Base-by-base conservation (phyloP, 2,113 vertebrate species). In the Seriola rivoliana region DNA sequence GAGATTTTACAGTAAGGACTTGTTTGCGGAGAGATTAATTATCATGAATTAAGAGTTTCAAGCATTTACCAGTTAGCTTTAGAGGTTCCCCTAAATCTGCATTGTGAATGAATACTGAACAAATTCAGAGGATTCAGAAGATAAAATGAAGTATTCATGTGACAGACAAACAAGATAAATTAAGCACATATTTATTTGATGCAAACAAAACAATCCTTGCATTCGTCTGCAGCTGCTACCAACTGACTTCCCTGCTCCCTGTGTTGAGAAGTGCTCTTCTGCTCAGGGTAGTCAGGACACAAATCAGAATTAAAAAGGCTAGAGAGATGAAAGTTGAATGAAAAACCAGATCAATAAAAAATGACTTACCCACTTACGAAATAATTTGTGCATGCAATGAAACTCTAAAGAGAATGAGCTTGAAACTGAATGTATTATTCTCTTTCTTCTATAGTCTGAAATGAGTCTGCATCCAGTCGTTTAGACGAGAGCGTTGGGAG, bases 291-390 rank as follows among this genome's bases (percentile, higher is more conserved):
- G 85, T 82, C 67, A 84, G 73, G 57, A 89, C 63, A 71, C 85
- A 89, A 88, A 90, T 88, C 72, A 77, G 73, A 85, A 82, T 92
- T 86, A 76, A 88, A 88, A 84, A 79, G 76, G 23, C 74, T 40
- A 64, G 3, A 62, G 71, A 90, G 72, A 88, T 90, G 77, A 92
- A 89, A 85, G 82, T 80, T 75, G 67, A 86, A 90, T 85, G 71
- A 88, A 78, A 80, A 80, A 78, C 9, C 17, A 21, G 79, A 91
- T 93, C 88, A 90, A 91, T 90, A 91, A 92, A 79, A 93, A 86
- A 92, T 92, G 81, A 91, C 84, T 90, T 84, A 44, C 66, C 81
- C 78, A 83, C 82, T 88, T 85, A 70, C 52, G 62, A 87, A 89
- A 86, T 79, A 40, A 90, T 89, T 85, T 88, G 81, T 66, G 81